Evolutionary conservation across 1,140 invertebrate species (phyloP).

Genomic region (Ridgeia piscesae): DNA sequence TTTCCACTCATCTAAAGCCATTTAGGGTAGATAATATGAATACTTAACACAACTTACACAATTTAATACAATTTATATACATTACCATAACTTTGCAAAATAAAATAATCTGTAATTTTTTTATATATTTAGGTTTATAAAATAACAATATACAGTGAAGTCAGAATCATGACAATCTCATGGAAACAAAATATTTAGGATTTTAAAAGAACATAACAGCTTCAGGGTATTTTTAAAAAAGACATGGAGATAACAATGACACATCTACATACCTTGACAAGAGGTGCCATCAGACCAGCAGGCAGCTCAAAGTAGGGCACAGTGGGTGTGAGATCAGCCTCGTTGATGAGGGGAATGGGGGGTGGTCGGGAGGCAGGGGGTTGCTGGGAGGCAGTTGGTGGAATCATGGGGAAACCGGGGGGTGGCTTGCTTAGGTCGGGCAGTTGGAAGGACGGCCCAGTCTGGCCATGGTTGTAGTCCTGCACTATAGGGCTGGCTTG

Average conservation of each 20-base stretch:
- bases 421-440: conserved; percentile 84
- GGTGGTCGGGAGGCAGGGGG: conserved; percentile 33
- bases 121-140: too few relatives aligned
- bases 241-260: not conserved
- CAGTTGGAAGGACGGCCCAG: conserved; percentile 62
- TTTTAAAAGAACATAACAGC: not conserved
- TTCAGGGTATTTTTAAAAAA: not conserved
- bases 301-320: conserved; percentile 95
- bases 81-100: too few relatives aligned
- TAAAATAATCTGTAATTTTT: too few relatives aligned
- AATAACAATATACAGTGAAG: not conserved
- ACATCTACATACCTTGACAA: conserved; percentile 68
- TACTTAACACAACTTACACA: too few relatives aligned
- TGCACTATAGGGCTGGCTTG: conserved; percentile 18
- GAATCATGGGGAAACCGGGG: conserved; percentile 68
- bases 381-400: conserved; percentile 27
- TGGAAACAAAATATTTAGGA: not conserved
- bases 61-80: too few relatives aligned
- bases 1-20: too few relatives aligned
- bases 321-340: conserved; percentile 70
- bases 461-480: conserved; percentile 26
- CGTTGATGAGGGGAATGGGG: conserved; percentile 44
- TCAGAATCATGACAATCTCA: not conserved
- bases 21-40: too few relatives aligned
- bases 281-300: conserved; percentile 90